Base-by-base conservation (phyloP, 1,140 invertebrate genomes). In the Kradibia gibbosae region DNA sequence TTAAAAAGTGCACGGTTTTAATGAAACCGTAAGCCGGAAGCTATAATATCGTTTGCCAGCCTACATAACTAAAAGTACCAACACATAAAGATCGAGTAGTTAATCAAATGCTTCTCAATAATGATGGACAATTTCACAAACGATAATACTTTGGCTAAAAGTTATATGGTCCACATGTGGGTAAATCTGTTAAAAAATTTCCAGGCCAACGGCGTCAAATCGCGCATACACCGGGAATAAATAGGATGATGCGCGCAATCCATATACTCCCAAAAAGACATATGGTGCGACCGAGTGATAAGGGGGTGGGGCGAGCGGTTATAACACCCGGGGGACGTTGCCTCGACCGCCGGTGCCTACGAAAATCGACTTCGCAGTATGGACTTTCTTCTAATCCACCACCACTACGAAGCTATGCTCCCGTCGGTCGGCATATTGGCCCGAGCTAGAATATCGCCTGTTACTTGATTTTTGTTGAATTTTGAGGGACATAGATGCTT, bases 261-360 rank as follows among this genome's bases (percentile, higher is more conserved):
- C 11, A 15, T 65, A 22, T 2, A 34, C 60, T 65, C 60, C 31
- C n/a, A 2, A 28, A 36, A 53, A 36, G 76, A 83, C 88, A 90
- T 90, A 89, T 90, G 87, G 86, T 62, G 76, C 53, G 25, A 3
- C 28, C 48, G 71, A 83, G 81, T 60, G 88, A 89, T 89, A 89
- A 89, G 87, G 84, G 82, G 74, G 73, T 83, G 83, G 84, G 85
- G 77, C 84, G 82, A 80, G 57, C 78, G 76, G 86, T 91, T 91
- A 91, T 90, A 88, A 87, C 85, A 88, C 90, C 87, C 88, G 72
- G 85, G 89, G 88, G 90, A 91, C 81, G n/a, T 53, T 13, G 62
- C 86, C 28, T 86, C 84, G 82, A 84, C 89, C 88, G 85, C 87
- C 84, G 87, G 88, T 88, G 84, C 22, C 25, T 45, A 25, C 39